These are phyloP conservation scores for Meloe dianella DNA, from an alignment of 2,888 invertebrate genomes.

Conservation along the genomic window DNA sequence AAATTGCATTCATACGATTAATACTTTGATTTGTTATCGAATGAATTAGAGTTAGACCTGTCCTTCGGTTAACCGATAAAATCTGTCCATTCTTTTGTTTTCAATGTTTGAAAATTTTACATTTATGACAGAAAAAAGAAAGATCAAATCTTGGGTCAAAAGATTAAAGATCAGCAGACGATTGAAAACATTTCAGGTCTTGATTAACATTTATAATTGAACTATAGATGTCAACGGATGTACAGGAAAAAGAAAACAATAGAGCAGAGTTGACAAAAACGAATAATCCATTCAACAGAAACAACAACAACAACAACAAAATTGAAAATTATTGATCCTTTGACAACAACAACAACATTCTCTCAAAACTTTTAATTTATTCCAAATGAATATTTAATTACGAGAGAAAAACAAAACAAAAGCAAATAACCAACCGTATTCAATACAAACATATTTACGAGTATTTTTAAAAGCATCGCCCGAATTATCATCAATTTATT, in stretches of 20 bases:
- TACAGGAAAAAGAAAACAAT: slow-evolving; percentile 33
- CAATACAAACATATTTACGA: background rate
- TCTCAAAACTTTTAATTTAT: slow-evolving; percentile 18
- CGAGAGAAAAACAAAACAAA: background rate
- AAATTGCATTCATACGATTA: background rate
- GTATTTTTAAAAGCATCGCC: background rate
- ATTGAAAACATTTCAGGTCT: slow-evolving; percentile 37
- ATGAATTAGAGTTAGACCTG: background rate
- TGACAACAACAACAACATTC: slow-evolving; percentile 18
- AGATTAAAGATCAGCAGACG: slow-evolving; percentile 54
- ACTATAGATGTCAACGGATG: slow-evolving; percentile 46
- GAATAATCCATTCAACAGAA: slow-evolving; percentile 17
- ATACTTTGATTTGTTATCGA: background rate
- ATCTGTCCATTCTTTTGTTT: slow-evolving; percentile 10
- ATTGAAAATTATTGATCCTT: slow-evolving; percentile 32
- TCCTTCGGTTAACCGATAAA: background rate
- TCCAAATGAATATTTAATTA: slow-evolving; percentile 29
- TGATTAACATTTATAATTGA: slow-evolving; percentile 49
- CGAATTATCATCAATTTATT: background rate
- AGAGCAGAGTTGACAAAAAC: slow-evolving; percentile 13
- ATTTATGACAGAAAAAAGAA: slow-evolving; percentile 19
- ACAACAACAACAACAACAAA: slow-evolving; percentile 24
- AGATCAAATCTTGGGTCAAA: slow-evolving; percentile 51
- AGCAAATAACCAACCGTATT: background rate
- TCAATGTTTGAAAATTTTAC: slow-evolving; percentile 17